These are phyloP conservation scores for Thamnophis elegans DNA, from an alignment of 2,797 vertebrate species.

Conservation along the genomic window DNA sequence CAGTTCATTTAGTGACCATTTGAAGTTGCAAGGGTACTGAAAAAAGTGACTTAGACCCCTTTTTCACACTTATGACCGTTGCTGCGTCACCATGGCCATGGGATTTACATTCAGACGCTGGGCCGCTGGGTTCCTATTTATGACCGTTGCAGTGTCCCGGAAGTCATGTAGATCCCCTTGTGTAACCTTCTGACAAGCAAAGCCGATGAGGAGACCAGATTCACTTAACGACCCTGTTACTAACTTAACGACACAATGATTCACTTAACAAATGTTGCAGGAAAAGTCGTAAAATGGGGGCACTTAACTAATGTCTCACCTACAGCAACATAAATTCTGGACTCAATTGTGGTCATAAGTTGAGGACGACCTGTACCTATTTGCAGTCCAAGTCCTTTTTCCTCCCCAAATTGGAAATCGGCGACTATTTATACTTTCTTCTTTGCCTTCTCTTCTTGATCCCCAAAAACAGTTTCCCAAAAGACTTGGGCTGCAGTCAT, in stretches of 20 bases:
- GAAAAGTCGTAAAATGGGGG: background rate
- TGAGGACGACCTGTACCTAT: background rate
- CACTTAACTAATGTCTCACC: background rate
- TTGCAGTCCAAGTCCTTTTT: background rate
- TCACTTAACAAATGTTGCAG: background rate
- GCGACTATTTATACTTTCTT: background rate
- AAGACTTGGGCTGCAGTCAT: background rate
- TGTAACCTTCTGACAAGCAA: background rate
- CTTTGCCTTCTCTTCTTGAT: background rate
- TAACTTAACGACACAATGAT: background rate
- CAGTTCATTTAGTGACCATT: background rate
- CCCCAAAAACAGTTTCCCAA: background rate
- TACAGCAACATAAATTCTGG: background rate
- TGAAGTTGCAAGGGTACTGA: background rate
- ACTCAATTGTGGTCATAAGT: background rate
- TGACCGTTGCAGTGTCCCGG: background rate
- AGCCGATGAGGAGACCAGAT: background rate
- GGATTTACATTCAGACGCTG: background rate
- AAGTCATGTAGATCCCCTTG: background rate
- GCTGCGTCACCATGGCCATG: too few relatives aligned
- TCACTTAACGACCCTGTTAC: background rate
- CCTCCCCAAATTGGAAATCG: background rate
- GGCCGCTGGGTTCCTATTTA: background rate
- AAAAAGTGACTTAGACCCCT: background rate
- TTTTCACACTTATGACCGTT: background rate